Evolutionary conservation across 2,797 vertebrate species (phyloP).

Genomic region (Tauraco hartlaubi): DNA sequence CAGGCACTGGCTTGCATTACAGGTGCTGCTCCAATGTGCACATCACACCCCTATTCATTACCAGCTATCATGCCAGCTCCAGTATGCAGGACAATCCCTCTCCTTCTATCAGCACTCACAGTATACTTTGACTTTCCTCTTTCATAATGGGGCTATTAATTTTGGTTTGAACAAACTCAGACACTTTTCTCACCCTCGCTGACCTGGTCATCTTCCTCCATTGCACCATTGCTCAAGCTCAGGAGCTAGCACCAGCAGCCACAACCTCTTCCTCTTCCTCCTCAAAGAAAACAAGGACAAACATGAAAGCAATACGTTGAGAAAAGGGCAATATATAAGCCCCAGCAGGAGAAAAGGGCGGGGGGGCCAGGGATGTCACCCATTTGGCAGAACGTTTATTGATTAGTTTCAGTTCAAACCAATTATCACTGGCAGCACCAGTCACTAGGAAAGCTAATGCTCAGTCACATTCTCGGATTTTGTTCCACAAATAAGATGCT

Average conservation of each 20-base stretch:
- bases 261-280: background rate
- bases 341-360: fast-evolving
- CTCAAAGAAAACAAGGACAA: background rate
- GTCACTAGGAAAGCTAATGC: background rate
- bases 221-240: background rate
- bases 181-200: background rate
- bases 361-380: background rate
- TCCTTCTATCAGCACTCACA: background rate
- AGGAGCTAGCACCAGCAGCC: background rate
- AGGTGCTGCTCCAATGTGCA: background rate
- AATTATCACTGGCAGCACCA: background rate
- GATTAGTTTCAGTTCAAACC: background rate
- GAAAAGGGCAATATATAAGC: background rate
- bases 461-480: background rate
- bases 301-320: background rate
- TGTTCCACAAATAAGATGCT: background rate
- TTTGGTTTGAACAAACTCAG: background rate
- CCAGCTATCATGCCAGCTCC: background rate
- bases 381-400: background rate
- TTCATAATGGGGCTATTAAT: background rate
- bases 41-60: background rate
- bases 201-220: background rate
- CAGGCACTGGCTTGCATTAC: background rate
- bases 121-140: background rate
- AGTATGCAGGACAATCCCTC: background rate